Percentiles rank a stretch among this genome's conserved stretches.
Evolutionary conservation across 2,113 vertebrate genomes (phyloP).

Genomic region (Vulpes ferrilata): DNA sequence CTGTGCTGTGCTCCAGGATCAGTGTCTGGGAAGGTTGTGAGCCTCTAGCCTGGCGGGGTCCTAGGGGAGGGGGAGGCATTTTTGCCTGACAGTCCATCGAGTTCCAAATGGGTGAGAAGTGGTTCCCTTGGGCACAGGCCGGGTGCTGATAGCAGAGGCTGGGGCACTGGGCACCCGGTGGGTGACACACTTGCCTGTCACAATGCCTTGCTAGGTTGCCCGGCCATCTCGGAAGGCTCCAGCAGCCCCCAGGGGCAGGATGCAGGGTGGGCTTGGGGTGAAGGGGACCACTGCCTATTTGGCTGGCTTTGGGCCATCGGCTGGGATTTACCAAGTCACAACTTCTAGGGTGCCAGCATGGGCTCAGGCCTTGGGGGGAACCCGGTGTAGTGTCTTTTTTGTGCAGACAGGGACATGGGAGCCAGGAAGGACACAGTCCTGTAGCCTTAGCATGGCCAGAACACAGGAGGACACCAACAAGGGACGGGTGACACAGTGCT

Average conservation of each 20-base stretch:
- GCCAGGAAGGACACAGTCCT: background rate
- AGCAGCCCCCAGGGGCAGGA: background rate
- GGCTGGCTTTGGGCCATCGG: background rate
- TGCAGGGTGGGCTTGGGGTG: background rate
- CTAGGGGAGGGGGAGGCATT: background rate
- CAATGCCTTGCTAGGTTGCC: too few relatives aligned
- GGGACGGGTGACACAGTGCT: accelerated
- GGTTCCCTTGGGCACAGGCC: background rate
- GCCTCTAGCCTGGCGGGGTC: background rate
- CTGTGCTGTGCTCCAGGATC: accelerated
- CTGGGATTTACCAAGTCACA: background rate
- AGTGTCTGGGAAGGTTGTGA: background rate
- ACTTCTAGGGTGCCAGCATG: background rate
- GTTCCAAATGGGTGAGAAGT: background rate
- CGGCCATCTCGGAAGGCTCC: background rate
- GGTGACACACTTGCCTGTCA: accelerated
- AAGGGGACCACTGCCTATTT: accelerated
- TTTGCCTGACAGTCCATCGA: accelerated
- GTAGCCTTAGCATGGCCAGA: background rate
- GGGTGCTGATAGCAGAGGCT: background rate
- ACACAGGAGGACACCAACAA: background rate
- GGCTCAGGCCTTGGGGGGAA: background rate
- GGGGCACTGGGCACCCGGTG: background rate
- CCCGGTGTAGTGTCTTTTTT: background rate
- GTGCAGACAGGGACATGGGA: background rate